A percentile compares a stretch with the other conserved stretches of the same genome.
These are phyloP conservation scores for Chydorus sphaericus DNA, from an alignment of 2,888 invertebrate genomes.

Conservation along the genomic window DNA sequence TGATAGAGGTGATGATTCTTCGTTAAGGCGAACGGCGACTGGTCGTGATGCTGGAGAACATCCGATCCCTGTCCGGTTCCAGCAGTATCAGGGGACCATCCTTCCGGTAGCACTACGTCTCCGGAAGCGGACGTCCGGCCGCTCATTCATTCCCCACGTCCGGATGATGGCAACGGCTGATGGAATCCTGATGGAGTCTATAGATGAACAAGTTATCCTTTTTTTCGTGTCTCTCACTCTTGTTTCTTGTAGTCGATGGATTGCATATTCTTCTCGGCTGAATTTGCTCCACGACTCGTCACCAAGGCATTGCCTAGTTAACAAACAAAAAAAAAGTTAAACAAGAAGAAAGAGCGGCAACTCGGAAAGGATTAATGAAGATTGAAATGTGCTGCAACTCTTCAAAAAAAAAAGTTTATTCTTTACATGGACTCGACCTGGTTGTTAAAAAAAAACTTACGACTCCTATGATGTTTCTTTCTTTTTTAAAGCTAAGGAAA, in stretches of 20 bases:
- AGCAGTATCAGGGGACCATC: neutral
- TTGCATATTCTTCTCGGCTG: neutral
- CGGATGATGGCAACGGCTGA: neutral
- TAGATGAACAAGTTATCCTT: neutral
- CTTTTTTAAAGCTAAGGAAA: too few species aligned
- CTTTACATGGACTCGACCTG: too few species aligned
- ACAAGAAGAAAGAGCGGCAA: too few species aligned
- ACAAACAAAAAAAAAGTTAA: too few species aligned
- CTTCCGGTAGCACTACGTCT: neutral
- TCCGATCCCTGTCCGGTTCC: neutral
- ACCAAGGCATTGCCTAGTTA: neutral
- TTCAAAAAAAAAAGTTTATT: too few species aligned
- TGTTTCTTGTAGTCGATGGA: too few species aligned
- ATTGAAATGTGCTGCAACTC: too few species aligned
- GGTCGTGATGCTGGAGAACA: slow-evolving; percentile 3
- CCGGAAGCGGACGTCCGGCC: neutral
- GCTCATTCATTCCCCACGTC: slow-evolving; percentile 1
- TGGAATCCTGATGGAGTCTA: neutral
- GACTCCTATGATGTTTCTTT: too few species aligned
- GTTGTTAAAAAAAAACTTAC: too few species aligned
- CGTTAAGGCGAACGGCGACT: neutral
- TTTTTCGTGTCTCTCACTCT: neutral
- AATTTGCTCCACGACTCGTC: neutral
- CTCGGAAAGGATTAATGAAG: too few species aligned
- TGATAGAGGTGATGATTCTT: neutral